Percentiles rank a stretch among this genome's conserved stretches.
Evolutionary conservation across 1,140 invertebrate genomes (phyloP).

Genomic region (Mercenaria mercenaria): DNA sequence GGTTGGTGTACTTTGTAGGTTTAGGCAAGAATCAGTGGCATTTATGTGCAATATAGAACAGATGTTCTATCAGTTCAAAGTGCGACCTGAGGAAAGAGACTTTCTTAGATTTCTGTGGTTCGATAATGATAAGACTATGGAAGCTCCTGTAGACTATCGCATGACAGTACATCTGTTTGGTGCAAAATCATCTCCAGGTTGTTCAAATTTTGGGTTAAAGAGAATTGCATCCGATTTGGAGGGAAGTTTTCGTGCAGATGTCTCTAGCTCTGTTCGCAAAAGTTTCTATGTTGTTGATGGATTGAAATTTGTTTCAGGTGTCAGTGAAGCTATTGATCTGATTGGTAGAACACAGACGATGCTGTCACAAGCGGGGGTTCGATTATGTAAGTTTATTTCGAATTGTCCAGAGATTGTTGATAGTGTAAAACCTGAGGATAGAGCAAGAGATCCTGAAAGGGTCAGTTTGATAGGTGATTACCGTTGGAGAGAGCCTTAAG

Average conservation of each 20-base stretch:
- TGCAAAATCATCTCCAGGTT: conserved; percentile 63
- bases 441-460: conserved; percentile 5
- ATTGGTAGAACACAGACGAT: conserved; percentile 16
- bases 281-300: conserved; percentile 68
- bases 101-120: conserved; percentile 69
- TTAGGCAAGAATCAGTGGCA: conserved; percentile 72
- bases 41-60: conserved; percentile 75
- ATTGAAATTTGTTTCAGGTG: conserved; percentile 42
- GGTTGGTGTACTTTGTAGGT: conserved; percentile 76
- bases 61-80: conserved; percentile 77
- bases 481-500: conserved; percentile 21
- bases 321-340: conserved; percentile 37
- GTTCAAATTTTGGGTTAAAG: conserved; percentile 56
- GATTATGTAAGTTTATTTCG: conserved; percentile 61
- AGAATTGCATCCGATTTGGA: conserved; percentile 36
- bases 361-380: conserved; percentile 46
- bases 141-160: conserved; percentile 46
- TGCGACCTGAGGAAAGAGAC: background rate
- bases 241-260: background rate
- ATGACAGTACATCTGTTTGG: conserved; percentile 69
- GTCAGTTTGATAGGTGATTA: conserved; percentile 51
- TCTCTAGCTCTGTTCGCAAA: background rate
- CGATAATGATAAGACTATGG: no score
- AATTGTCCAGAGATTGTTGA: conserved; percentile 58
- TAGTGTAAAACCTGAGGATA: conserved; percentile 8